These are phyloP conservation scores for Coleophora deauratella DNA, from an alignment of 2,888 invertebrate genomes.

Conservation along the genomic window DNA sequence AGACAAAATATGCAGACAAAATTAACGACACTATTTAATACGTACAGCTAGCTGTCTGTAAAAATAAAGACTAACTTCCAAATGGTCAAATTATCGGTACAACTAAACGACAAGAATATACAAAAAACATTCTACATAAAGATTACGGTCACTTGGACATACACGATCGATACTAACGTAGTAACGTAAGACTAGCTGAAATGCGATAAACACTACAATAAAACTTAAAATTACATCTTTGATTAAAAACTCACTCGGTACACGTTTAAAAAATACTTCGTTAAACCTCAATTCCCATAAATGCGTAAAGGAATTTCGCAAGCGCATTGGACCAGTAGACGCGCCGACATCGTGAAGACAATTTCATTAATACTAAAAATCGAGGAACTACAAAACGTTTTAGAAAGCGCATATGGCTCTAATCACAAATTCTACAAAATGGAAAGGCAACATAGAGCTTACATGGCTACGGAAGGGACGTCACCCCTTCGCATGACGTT, in stretches of 20 bases:
- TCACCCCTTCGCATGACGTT: conserved; percentile 25
- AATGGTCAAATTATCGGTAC: conserved; percentile 42
- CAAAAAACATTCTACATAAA: conserved; percentile 46
- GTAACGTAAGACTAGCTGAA: conserved; percentile 73
- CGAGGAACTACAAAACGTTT: conserved; percentile 57
- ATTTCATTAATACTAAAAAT: conserved; percentile 26
- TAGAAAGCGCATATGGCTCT: conserved; percentile 41
- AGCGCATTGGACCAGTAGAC: conserved; percentile 37
- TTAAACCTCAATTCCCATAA: conserved; percentile 61
- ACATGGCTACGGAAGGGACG: conserved; percentile 37
- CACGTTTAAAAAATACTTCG: conserved; percentile 53
- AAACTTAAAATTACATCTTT: conserved; percentile 72
- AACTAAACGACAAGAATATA: conserved; percentile 64
- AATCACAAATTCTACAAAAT: conserved; percentile 22
- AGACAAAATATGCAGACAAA: conserved; percentile 69
- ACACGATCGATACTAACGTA: conserved; percentile 57
- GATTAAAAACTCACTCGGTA: conserved; percentile 70
- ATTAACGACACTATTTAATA: conserved; percentile 52
- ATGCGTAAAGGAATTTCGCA: conserved; percentile 48
- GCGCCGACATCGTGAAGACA: conserved; percentile 17
- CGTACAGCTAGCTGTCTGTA: conserved; percentile 34
- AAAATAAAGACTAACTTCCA: conserved; percentile 45
- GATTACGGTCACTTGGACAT: conserved; percentile 51
- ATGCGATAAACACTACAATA: conserved; percentile 68
- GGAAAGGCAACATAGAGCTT: conserved; percentile 36